Percentiles rank a stretch among this genome's conserved stretches.
Evolutionary conservation across 1,140 invertebrate genomes (phyloP).

Genomic region (Musca domestica): DNA sequence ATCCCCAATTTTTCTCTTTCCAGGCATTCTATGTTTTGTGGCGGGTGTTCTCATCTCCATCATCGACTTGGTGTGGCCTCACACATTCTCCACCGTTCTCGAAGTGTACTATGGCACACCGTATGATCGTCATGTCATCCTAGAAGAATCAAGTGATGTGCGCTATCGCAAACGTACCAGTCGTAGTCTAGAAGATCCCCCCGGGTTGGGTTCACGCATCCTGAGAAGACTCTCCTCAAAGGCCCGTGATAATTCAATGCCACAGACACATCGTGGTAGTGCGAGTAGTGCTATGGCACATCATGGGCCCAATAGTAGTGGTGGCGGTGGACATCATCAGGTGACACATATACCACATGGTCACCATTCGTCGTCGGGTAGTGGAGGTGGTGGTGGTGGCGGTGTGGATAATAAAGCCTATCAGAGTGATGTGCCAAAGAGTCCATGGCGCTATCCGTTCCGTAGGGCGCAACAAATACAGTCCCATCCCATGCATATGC

Average conservation of each 20-base stretch:
- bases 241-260: constrained; percentile 52
- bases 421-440: constrained; percentile 61
- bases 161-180: constrained; percentile 62
- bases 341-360: constrained; percentile 1
- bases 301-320: constrained; percentile 27
- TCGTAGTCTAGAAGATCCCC: constrained; percentile 63
- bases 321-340: neutral
- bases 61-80: constrained; percentile 82
- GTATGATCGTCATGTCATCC: constrained; percentile 87
- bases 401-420: constrained; percentile 61
- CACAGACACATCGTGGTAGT: constrained; percentile 33
- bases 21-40: constrained; percentile 69
- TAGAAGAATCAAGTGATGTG: constrained; percentile 83
- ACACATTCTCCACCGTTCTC: constrained; percentile 87
- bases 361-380: neutral
- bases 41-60: constrained; percentile 75
- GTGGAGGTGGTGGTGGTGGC: constrained; percentile 24
- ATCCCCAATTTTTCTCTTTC: constrained; percentile 27
- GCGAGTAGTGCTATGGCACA: constrained; percentile 40
- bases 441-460: constrained; percentile 61
- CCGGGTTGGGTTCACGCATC: constrained; percentile 61
- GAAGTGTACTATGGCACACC: constrained; percentile 94
- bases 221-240: constrained; percentile 66
- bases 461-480: constrained; percentile 43
- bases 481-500: constrained; percentile 40